phyloP scores from a whole-genome alignment of 1,140 invertebrate species.

The Drosophila virilis region DNA sequence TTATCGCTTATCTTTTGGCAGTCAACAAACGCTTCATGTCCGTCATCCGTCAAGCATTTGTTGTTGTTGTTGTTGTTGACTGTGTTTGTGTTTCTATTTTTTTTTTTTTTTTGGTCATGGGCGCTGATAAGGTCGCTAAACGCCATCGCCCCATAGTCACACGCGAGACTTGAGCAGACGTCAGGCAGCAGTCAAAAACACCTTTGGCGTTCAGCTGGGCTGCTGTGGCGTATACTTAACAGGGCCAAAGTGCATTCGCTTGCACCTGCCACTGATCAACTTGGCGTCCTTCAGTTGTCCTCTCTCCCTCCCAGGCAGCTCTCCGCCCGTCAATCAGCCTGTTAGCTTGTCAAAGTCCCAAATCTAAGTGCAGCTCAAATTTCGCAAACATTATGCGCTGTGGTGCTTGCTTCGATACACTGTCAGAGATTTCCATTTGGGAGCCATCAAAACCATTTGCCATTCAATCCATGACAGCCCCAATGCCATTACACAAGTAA shows the following conservation, averaged over 20 bases:
- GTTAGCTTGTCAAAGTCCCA: constrained; percentile 19
- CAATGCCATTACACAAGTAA: constrained; percentile 21
- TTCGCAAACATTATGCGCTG: constrained; percentile 26
- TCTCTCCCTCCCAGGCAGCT: neutral
- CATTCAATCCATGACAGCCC: constrained; percentile 18
- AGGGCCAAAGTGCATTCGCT: constrained; percentile 1
- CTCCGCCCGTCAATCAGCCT: neutral
- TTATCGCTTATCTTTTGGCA: constrained; percentile 46
- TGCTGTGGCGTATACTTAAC: constrained; percentile 35
- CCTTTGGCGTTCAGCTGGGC: constrained; percentile 8
- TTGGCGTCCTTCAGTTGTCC: neutral
- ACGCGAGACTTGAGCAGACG: constrained; percentile 49
- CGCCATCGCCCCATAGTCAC: constrained; percentile 60
- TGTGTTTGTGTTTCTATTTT: constrained; percentile 1
- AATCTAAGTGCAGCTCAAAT: constrained; percentile 43
- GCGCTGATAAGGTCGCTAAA: constrained; percentile 61
- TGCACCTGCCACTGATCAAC: neutral
- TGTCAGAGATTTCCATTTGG: constrained; percentile 15
- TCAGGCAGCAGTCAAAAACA: constrained; percentile 18
- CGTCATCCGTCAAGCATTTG: constrained; percentile 17
- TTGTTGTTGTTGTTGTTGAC: constrained; percentile 5
- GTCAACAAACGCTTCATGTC: constrained; percentile 43
- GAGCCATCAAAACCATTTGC: constrained; percentile 34
- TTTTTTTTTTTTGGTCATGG: constrained; percentile 44
- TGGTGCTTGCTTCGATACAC: neutral